Percentiles rank a stretch among this genome's conserved stretches.
phyloP scores from a whole-genome alignment of 92 coral and sea anemone species.

The Paramuricea clavata region DNA sequence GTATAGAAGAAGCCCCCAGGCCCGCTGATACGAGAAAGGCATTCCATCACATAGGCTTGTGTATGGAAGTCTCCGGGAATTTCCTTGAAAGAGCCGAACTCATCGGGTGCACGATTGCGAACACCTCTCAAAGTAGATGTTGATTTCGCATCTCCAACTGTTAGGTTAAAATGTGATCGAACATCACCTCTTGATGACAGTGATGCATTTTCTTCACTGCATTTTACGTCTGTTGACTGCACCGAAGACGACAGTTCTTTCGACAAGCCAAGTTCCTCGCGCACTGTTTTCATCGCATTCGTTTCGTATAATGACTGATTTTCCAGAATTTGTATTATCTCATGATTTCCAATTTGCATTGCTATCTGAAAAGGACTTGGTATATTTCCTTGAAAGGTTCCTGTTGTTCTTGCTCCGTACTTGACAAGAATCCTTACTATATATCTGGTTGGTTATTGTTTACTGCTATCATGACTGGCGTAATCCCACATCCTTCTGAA shows the following conservation, averaged over 20 bases:
- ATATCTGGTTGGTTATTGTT: not conserved
- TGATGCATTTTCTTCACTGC: no score
- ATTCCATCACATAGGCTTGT: slow-evolving; percentile 40
- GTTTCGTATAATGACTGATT: not conserved
- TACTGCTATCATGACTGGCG: slow-evolving; percentile 26
- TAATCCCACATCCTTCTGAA: slow-evolving; percentile 42
- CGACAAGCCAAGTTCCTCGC: no score
- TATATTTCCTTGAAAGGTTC: slow-evolving; percentile 23
- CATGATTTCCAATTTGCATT: not conserved
- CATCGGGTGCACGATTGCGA: slow-evolving; percentile 1
- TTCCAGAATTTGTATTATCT: not conserved
- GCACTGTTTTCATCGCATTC: no score
- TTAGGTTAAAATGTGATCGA: no score
- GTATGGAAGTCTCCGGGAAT: slow-evolving; percentile 36
- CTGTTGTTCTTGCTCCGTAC: slow-evolving; percentile 26
- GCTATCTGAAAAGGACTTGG: slow-evolving; percentile 39
- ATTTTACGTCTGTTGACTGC: not conserved
- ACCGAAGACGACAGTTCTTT: not conserved
- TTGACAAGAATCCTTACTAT: slow-evolving; percentile 4
- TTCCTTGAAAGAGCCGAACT: slow-evolving; percentile 12
- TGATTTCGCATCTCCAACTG: slow-evolving; percentile 28
- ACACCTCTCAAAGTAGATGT: slow-evolving; percentile 5
- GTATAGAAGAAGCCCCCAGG: slow-evolving; percentile 39
- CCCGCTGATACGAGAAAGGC: slow-evolving; percentile 12
- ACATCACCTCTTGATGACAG: no score